Conservation (phyloP, 2,113 vertebrate genomes). For the Ictalurus furcatus region DNA sequence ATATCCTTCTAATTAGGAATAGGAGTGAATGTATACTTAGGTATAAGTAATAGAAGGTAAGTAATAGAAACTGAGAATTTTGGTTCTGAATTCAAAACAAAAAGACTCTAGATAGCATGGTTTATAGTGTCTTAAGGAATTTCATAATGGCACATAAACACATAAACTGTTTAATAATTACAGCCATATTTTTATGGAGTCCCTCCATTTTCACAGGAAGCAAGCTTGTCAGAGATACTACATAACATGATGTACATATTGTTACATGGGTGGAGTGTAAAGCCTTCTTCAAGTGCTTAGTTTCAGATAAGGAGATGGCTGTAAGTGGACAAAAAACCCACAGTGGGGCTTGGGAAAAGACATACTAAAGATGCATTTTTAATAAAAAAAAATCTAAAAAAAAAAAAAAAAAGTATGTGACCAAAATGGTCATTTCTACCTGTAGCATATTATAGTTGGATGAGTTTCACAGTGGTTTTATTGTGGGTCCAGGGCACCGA, state of each 20-base stretch:
- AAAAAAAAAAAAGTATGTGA: too few relatives aligned
- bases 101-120: background rate
- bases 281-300: background rate
- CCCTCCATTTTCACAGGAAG: background rate
- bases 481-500: conserved; percentile 20
- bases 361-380: background rate
- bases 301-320: background rate
- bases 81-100: background rate
- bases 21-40: too few relatives aligned
- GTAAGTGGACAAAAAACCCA: background rate
- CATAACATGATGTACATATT: background rate
- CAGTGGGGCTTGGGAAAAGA: background rate
- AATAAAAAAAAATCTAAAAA: background rate
- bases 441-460: background rate
- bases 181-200: too few relatives aligned
- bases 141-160: too few relatives aligned
- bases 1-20: background rate
- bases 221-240: background rate
- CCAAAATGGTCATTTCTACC: background rate
- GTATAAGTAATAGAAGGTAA: too few relatives aligned
- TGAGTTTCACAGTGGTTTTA: background rate
- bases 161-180: too few relatives aligned
- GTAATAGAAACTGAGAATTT: background rate
- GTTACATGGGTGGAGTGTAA: too few relatives aligned
- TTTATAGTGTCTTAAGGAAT: too few relatives aligned